phyloP scores from a whole-genome alignment of 2,888 invertebrate genomes.

The Pollenia griseotomentosa region DNA sequence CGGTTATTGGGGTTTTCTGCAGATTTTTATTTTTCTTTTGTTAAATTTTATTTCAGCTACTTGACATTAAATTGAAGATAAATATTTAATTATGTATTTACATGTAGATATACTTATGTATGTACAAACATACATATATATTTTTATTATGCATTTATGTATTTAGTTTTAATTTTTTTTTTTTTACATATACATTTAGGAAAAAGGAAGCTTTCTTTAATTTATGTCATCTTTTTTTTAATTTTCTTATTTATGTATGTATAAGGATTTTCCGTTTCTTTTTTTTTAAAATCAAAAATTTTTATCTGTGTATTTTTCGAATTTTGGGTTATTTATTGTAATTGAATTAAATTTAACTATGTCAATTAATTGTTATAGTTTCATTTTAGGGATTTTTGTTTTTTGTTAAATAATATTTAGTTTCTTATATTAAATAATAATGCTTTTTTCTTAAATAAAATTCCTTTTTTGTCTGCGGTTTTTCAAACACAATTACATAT shows the following conservation, averaged over 20 bases:
- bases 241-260: slow-evolving; percentile 70
- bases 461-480: slow-evolving; percentile 70
- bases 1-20: slow-evolving; percentile 27
- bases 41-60: slow-evolving; percentile 55
- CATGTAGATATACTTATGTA: background rate
- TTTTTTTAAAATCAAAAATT: slow-evolving; percentile 29
- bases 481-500: slow-evolving; percentile 69
- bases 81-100: slow-evolving; percentile 40
- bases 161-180: slow-evolving; percentile 16
- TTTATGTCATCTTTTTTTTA: slow-evolving; percentile 44
- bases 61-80: slow-evolving; percentile 64
- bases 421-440: slow-evolving; percentile 26
- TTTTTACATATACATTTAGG: slow-evolving; percentile 4
- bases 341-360: slow-evolving; percentile 29
- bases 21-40: slow-evolving; percentile 44
- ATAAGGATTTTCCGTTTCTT: slow-evolving; percentile 63
- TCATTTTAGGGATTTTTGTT: slow-evolving; percentile 18
- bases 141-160: slow-evolving; percentile 21
- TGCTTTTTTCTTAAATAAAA: slow-evolving; percentile 54
- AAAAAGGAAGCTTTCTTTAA: slow-evolving; percentile 33
- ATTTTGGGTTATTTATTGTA: slow-evolving; percentile 7
- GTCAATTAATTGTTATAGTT: slow-evolving; percentile 17
- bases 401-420: slow-evolving; percentile 27
- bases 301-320: slow-evolving; percentile 25
- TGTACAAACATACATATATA: background rate